Conservation (phyloP, 1,140 invertebrate species). For the Lordiphosa stackelbergi region DNA sequence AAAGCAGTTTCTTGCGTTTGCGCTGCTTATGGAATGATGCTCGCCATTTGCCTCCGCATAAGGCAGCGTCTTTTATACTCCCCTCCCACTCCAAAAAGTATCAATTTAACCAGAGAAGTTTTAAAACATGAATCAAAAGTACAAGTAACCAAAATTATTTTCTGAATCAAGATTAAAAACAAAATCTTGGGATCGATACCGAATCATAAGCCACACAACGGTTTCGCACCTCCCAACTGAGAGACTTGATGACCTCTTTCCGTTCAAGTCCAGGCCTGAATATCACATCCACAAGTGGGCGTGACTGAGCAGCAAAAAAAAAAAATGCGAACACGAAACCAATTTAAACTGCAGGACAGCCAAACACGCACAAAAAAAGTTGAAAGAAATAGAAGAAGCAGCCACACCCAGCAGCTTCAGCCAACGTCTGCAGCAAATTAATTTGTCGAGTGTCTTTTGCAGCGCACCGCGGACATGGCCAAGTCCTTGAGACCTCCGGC, state of each 20-base stretch:
- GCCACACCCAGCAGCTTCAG: constrained; percentile 52
- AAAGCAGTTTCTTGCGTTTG: no score
- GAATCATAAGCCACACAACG: no score
- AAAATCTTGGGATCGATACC: no score
- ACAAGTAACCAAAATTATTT: no score
- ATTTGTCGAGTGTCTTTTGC: constrained; percentile 61
- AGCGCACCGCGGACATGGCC: constrained; percentile 29
- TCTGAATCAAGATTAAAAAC: no score
- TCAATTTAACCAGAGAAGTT: no score
- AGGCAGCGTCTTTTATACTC: no score
- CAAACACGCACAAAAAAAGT: constrained; percentile 1
- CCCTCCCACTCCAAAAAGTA: no score
- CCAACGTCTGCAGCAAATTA: constrained; percentile 57
- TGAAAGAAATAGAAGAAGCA: constrained; percentile 4
- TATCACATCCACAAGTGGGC: constrained; percentile 17
- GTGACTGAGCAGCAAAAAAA: neutral
- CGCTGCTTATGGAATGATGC: no score
- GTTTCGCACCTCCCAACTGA: no score
- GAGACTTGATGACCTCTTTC: neutral
- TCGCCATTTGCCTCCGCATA: no score
- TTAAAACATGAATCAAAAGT: no score
- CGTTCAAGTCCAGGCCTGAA: constrained; percentile 2
- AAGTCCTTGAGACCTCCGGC: constrained; percentile 26
- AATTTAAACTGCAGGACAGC: constrained; percentile 42
- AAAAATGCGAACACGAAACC: constrained; percentile 52